Conservation (phyloP, 2,113 vertebrate species). For the Hydrolagus affinis region DNA sequence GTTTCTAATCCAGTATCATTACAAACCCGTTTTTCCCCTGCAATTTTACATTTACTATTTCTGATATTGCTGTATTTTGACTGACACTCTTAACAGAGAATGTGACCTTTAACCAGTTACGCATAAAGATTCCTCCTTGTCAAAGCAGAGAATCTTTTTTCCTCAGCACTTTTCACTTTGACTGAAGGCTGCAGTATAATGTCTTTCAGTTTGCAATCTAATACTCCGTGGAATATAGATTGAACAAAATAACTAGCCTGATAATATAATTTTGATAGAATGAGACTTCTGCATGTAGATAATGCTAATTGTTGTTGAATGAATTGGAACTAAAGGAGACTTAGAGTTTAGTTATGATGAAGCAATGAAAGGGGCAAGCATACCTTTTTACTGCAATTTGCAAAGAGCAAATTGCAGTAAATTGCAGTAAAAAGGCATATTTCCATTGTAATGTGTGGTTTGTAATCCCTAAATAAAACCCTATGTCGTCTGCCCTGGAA, state of each 20-base stretch:
- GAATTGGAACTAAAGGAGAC: not conserved
- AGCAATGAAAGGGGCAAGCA: not conserved
- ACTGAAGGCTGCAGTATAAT: constrained; percentile 15
- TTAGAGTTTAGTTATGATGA: not conserved
- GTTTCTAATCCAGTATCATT: not conserved
- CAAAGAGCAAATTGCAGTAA: not conserved
- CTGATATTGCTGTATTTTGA: not conserved
- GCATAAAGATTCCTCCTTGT: constrained; percentile 12
- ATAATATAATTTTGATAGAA: constrained; percentile 1
- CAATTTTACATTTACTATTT: not conserved
- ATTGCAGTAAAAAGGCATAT: not conserved
- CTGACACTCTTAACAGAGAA: not conserved
- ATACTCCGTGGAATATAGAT: constrained; percentile 1
- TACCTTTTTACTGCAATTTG: too few species aligned
- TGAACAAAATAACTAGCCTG: constrained; percentile 1
- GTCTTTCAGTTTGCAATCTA: constrained; percentile 20
- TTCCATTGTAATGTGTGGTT: too few species aligned
- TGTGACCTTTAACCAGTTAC: constrained; percentile 9
- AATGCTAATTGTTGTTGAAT: constrained; percentile 13
- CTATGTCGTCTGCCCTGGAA: too few species aligned
- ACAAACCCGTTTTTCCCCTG: not conserved
- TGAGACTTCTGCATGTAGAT: constrained; percentile 1
- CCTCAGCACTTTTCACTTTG: constrained; percentile 3
- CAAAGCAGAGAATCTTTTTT: constrained; percentile 19
- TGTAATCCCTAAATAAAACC: too few species aligned